Evolutionary conservation across 2,113 vertebrate genomes (phyloP), one percentile per base, ranked within the genome.

Genomic region (Dissostichus mawsoni): DNA sequence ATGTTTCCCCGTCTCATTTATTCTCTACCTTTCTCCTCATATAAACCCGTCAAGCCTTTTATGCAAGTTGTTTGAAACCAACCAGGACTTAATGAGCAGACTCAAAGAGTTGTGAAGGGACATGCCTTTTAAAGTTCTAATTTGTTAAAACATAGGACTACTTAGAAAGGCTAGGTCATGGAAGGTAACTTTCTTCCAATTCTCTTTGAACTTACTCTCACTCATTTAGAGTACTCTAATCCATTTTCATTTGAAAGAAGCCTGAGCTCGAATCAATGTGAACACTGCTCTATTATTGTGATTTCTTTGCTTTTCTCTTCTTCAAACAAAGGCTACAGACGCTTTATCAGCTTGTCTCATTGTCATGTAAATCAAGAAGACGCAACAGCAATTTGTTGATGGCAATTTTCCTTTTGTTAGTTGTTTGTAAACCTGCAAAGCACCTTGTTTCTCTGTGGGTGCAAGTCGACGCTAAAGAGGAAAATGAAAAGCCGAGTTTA

Each of bases 401-500:
- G 29, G 52, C 17, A 25, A 56, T 57, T 52, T 25, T 57, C 36
- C 63, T 82, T 36, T 82, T 82, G 55, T 78, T 81, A 51, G 76
- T 47, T 51, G 3, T 64, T 76, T 81, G 53, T 57, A 69, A 68
- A 82, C 7, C 71, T n/a, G 48, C 47, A 44, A 69, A 64, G 59
- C 44, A 53, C 66, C 83, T 71, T 61, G 62, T 71, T 63, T 74
- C 17, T 11, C 47, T 11, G 65, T 45, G 48, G 66, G 33, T 75
- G 52, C 57, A 41, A 66, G 44, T 33, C 25, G 1, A 33, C 66
- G 36, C 58, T 16, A 0, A 36, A 50, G 70, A 76, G 50, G 68
- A 53, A 74, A 75, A 79, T 74, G 48, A 85, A 77, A 44, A 62
- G 78, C 61, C 36, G 66, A 10, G 3, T 84, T 59, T 51, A 23